Conservation (phyloP, 2,113 vertebrate genomes). For the Pseudolaguvia tuberculata region DNA sequence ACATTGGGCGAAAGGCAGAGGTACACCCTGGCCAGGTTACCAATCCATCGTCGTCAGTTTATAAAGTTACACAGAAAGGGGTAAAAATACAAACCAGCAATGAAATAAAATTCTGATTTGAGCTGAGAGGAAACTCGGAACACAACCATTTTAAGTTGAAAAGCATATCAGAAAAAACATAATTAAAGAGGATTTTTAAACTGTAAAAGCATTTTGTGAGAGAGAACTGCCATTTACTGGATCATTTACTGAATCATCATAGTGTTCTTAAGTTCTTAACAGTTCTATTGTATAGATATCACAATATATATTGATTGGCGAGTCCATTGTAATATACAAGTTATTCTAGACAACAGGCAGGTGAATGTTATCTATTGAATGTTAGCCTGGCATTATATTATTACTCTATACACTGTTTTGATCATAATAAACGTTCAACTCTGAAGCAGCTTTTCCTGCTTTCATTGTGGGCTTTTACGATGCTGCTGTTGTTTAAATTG, state of each 20-base stretch:
- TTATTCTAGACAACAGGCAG: not conserved
- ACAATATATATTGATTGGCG: not conserved
- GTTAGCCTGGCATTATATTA: not conserved
- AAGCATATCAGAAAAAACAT: not conserved
- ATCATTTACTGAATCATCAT: not conserved
- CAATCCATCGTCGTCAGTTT: not conserved
- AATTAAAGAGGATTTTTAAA: not conserved
- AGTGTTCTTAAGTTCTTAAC: not conserved
- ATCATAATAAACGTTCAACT: not conserved
- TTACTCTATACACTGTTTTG: not conserved
- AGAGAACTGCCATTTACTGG: not conserved
- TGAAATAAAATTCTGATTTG: not conserved
- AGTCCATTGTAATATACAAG: not conserved
- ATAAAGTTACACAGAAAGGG: not conserved
- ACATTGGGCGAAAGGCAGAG: too few relatives aligned
- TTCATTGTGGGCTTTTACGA: conserved; percentile 23
- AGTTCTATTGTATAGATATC: not conserved
- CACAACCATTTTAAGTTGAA: not conserved
- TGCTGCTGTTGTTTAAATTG: conserved; percentile 1
- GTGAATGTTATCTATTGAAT: not conserved
- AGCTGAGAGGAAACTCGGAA: not conserved
- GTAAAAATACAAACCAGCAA: not conserved
- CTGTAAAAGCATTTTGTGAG: not conserved
- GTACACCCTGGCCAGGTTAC: too few relatives aligned
- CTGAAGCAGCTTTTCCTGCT: not conserved